Evolutionary conservation across 2,113 vertebrate species (phyloP), one percentile per base, ranked within the genome.

Genomic region (Actenoides lindsayi): DNA sequence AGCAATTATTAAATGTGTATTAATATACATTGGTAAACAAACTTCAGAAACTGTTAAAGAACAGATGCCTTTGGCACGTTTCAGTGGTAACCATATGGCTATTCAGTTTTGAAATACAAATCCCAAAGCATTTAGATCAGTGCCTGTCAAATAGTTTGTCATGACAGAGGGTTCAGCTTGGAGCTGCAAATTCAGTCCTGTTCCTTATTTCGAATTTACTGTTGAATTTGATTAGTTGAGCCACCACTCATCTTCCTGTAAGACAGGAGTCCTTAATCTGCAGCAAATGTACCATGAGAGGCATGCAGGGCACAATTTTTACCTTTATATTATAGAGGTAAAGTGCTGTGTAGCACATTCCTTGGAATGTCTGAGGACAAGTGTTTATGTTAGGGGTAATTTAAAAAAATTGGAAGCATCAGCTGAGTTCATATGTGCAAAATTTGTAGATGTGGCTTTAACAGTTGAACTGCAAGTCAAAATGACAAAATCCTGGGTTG

Each of bases 51-150:
- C 50, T 88, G 67, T 86, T 90, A 35, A 65, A 59, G 63, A 96
- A 37, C 84, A 94, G 87, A 81, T 90, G 84, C 56, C 46, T 95
- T 90, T 95, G 75, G 67, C 63, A 78, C 1, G 0, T 96, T 90
- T 93, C 71, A 42, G 0, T 86, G 71, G 79, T 54, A 77, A 83
- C 83, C 91, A 89, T 86, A 67, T 90, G 93, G 82, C 71, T 67
- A 27, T 90, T 88, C 60, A 48, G 6, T 74, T 92, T 46, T 78
- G 75, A 91, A 77, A 2, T 81, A 88, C 60, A 67, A 70, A 90
- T 94, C 82, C 63, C 75, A 81, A 81, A 82, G 68, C 76, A 78
- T 88, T 92, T 94, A 81, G 51, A 90, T 94, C 70, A 83, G 33
- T 83, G 51, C 10, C 71, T 92, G 67, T 95, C 87, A 93, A 80